These are phyloP conservation scores for Bombus ignitus DNA, from an alignment of 1,140 invertebrate genomes.

Conservation along the genomic window DNA sequence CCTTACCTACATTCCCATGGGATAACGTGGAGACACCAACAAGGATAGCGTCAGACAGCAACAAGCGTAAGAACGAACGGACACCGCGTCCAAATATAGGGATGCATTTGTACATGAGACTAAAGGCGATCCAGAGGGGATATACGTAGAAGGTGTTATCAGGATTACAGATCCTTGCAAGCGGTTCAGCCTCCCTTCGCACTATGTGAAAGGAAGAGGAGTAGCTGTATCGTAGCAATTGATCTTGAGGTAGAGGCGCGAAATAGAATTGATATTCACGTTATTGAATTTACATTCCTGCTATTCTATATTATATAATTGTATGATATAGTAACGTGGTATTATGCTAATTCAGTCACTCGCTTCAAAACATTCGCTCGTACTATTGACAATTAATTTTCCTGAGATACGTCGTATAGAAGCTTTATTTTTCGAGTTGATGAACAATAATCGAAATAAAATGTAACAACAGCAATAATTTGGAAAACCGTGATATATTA, in stretches of 20 bases:
- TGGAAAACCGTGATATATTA: neutral
- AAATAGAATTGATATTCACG: neutral
- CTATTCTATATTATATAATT: neutral
- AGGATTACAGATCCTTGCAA: conserved; percentile 71
- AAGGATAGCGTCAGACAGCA: conserved; percentile 40
- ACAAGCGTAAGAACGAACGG: conserved; percentile 55
- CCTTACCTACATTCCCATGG: conserved; percentile 81
- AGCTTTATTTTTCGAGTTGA: neutral
- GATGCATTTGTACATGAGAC: conserved; percentile 36
- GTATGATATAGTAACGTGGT: neutral
- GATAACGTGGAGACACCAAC: conserved; percentile 54
- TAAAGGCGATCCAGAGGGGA: conserved; percentile 78
- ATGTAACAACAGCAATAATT: neutral
- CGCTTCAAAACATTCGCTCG: neutral
- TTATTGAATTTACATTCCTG: neutral
- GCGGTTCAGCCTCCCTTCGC: neutral
- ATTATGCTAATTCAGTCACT: too few relatives aligned
- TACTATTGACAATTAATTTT: neutral
- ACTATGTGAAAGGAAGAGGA: neutral
- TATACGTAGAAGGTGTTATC: conserved; percentile 76
- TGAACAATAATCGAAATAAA: neutral
- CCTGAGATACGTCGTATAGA: neutral
- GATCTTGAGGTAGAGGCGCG: too few relatives aligned
- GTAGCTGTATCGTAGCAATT: neutral
- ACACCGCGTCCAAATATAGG: conserved; percentile 20